Evolutionary conservation across 2,888 invertebrate species (phyloP).

Genomic region (Epsilonema sp.): DNA sequence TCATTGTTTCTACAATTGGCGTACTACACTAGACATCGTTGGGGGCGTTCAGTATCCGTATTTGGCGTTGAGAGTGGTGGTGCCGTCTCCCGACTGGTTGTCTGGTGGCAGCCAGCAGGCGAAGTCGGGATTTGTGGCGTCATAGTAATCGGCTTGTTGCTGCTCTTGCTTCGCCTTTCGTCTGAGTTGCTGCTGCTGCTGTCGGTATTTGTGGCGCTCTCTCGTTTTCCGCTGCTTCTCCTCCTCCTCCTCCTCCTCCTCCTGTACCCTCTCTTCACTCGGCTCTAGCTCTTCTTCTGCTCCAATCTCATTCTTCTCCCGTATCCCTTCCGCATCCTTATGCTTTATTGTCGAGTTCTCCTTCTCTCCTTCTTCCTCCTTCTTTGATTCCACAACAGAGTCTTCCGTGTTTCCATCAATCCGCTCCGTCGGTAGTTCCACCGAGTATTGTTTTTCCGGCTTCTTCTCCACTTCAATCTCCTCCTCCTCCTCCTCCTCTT

Average conservation of each 20-base stretch:
- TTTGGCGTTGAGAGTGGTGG: slow-evolving; percentile 53
- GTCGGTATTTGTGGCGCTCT: background rate
- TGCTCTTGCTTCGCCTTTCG: background rate
- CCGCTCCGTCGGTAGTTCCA: too few species aligned
- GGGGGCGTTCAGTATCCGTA: slow-evolving; percentile 50
- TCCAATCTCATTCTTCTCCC: background rate
- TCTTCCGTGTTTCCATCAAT: background rate
- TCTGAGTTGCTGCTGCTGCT: background rate
- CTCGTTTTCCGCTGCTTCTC: too few species aligned
- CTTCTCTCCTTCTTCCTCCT: background rate
- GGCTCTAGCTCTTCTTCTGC: background rate
- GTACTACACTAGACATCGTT: background rate
- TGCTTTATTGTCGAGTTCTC: background rate
- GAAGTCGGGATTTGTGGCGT: slow-evolving; percentile 36
- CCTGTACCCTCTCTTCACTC: background rate
- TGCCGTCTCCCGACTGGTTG: slow-evolving; percentile 54
- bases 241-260: background rate
- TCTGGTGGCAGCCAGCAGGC: slow-evolving; percentile 56
- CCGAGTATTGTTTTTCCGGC: too few species aligned
- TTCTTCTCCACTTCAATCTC: background rate
- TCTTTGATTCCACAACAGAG: background rate
- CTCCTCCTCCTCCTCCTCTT: slow-evolving; percentile 3
- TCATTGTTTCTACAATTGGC: background rate
- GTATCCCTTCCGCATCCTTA: background rate
- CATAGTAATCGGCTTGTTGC: background rate